phyloP scores from a whole-genome alignment of 2,888 invertebrate species.

The Scaptomyza reducta region DNA sequence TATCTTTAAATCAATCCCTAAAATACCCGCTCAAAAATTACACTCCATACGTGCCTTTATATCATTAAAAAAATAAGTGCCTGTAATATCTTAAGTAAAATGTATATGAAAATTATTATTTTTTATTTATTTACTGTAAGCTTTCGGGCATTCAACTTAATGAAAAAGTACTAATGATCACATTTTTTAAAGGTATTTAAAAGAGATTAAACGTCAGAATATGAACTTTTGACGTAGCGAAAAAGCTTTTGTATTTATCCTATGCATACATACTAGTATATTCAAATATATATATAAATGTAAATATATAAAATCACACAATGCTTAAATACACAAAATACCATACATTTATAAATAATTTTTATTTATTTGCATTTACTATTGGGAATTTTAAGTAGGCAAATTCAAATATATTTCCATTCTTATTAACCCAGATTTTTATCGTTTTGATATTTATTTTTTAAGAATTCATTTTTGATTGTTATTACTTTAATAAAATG shows the following conservation, averaged over 20 bases:
- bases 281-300: constrained; percentile 11
- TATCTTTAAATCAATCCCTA: background rate
- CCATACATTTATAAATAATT: background rate
- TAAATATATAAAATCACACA: background rate
- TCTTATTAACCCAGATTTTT: background rate
- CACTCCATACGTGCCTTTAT: too few relatives aligned
- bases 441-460: constrained; percentile 1
- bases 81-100: too few relatives aligned
- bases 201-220: constrained; percentile 21
- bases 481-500: background rate
- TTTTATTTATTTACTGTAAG: too few relatives aligned
- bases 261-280: constrained; percentile 4
- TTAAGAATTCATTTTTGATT: background rate
- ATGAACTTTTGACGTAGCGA: constrained; percentile 38
- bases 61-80: too few relatives aligned
- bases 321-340: too few relatives aligned
- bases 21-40: too few relatives aligned
- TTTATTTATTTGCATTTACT: background rate
- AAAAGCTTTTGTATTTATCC: constrained; percentile 40
- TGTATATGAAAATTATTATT: too few relatives aligned
- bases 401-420: background rate
- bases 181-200: constrained; percentile 11
- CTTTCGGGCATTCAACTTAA: background rate
- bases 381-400: background rate
- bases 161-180: background rate